Percentiles rank a stretch among this genome's conserved stretches.
These are phyloP conservation scores for Cyrtodaria siliqua DNA, from an alignment of 2,888 invertebrate genomes.

Conservation along the genomic window DNA sequence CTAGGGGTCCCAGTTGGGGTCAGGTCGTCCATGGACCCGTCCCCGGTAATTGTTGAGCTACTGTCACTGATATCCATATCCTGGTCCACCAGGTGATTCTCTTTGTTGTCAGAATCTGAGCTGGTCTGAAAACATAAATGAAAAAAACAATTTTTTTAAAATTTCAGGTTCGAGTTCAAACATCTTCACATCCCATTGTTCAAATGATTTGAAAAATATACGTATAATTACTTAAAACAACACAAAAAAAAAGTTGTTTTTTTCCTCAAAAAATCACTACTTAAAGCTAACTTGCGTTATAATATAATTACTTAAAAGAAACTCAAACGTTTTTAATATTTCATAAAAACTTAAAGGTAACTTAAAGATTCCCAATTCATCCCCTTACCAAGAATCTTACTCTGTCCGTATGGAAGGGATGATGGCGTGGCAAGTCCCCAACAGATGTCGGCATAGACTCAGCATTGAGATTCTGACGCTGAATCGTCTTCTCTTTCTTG, in stretches of 20 bases:
- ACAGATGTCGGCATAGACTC: constrained; percentile 21
- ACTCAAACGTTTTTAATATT: no score
- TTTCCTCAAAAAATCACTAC: no score
- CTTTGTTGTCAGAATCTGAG: constrained; percentile 62
- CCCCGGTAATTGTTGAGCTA: constrained; percentile 78
- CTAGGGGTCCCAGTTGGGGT: constrained; percentile 71
- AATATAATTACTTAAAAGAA: no score
- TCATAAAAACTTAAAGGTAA: no score
- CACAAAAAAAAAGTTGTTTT: no score
- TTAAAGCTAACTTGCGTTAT: no score
- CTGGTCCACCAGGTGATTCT: constrained; percentile 56
- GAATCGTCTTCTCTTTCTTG: constrained; percentile 47
- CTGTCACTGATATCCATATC: constrained; percentile 74
- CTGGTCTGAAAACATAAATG: constrained; percentile 47
- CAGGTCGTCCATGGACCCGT: constrained; percentile 69
- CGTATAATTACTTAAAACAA: no score
- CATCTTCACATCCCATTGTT: no score
- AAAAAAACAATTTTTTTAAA: constrained; percentile 2
- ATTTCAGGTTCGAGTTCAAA: no score
- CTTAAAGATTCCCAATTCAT: no score
- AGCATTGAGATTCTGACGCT: no score
- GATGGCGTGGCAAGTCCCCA: constrained; percentile 61
- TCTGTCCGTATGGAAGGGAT: constrained; percentile 62
- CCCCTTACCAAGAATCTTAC: constrained; percentile 45
- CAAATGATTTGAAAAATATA: no score